A percentile compares a stretch with the other conserved stretches of the same genome.
These are phyloP conservation scores for Galemys pyrenaicus DNA, from an alignment of 2,113 vertebrate genomes.

Conservation along the genomic window DNA sequence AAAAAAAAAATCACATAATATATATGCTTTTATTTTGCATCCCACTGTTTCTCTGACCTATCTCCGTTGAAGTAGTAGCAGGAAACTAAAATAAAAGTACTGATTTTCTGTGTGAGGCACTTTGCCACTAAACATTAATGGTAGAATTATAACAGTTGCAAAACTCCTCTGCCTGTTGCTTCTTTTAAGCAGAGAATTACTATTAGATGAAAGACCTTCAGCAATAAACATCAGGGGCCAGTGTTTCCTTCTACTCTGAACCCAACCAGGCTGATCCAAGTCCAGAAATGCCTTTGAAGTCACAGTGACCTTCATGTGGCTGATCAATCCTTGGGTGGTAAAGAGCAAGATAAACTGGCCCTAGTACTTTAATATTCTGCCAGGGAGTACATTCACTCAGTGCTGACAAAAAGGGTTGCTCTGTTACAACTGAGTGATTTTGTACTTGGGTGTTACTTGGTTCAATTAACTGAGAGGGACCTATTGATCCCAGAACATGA, in stretches of 20 bases:
- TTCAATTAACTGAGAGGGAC: conserved; percentile 43
- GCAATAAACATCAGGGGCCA: conserved; percentile 60
- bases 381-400: neutral
- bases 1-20: conserved; percentile 15
- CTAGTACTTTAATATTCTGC: conserved; percentile 53
- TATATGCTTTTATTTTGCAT: conserved; percentile 76
- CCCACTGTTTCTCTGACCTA: conserved; percentile 82
- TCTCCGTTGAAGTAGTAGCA: conserved; percentile 68
- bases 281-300: conserved; percentile 74
- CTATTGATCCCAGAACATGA: conserved; percentile 2
- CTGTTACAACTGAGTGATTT: conserved; percentile 49
- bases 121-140: conserved; percentile 77
- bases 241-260: conserved; percentile 61
- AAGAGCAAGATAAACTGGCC: conserved; percentile 69
- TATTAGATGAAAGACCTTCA: conserved; percentile 63
- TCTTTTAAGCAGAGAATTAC: conserved; percentile 76
- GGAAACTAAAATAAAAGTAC: conserved; percentile 78
- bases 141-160: conserved; percentile 66
- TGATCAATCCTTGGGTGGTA: conserved; percentile 57
- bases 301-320: conserved; percentile 43
- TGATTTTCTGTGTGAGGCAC: conserved; percentile 75
- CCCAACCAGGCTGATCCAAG: conserved; percentile 48
- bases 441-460: conserved; percentile 1
- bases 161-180: conserved; percentile 43
- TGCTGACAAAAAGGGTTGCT: conserved; percentile 34